These are phyloP conservation scores for Smithornis capensis DNA, from an alignment of 2,113 vertebrate species.

Conservation along the genomic window DNA sequence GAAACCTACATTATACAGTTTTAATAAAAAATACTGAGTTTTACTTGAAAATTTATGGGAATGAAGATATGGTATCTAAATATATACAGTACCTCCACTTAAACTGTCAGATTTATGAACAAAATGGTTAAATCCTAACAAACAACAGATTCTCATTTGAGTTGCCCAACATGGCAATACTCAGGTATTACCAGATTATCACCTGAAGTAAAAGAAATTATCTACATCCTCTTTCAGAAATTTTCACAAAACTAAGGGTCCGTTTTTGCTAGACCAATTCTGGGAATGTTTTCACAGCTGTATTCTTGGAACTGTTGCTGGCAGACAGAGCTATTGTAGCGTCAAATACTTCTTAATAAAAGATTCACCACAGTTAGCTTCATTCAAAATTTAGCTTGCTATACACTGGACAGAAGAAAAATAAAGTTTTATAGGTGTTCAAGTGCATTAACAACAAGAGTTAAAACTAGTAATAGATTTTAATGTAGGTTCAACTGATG, in stretches of 20 bases:
- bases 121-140: not conserved
- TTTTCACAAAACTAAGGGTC: not conserved
- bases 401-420: not conserved
- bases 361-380: conserved; percentile 7
- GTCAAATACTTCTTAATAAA: not conserved
- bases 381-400: conserved; percentile 12
- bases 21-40: not conserved
- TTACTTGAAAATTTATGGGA: not conserved
- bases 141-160: not conserved
- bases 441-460: not conserved
- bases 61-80: not conserved
- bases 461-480: not conserved
- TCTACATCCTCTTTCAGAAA: not conserved
- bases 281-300: not conserved
- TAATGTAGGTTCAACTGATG: not conserved
- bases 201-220: not conserved
- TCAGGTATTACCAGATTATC: not conserved
- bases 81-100: not conserved
- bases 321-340: conserved; percentile 5
- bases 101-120: not conserved
- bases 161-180: not conserved
- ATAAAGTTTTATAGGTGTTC: not conserved
- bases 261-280: not conserved
- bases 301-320: not conserved
- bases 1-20: not conserved